Base-by-base conservation (phyloP, 1,140 invertebrate genomes). In the Atta cephalotes region DNA sequence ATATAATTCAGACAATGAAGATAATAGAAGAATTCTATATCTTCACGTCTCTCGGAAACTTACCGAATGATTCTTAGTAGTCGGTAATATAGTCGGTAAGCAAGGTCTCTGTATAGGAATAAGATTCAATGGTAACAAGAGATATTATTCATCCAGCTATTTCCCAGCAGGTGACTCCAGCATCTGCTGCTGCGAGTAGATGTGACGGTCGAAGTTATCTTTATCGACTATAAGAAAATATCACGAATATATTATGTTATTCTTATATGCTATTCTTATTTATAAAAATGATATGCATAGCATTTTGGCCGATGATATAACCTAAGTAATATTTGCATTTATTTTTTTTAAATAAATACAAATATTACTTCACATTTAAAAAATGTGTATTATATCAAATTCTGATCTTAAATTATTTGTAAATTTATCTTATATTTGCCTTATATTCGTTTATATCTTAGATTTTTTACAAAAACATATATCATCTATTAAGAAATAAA, bases 61-160 rank as follows among this genome's bases (percentile, higher is more conserved):
- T 72, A 18, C 53, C 49, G 45, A 82, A 74, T 90, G 81, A 68
- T 84, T 60, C 88, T 78, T 62, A 49, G 62, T 86, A 88, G 90
- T 91, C 92, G 92, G 87, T 91, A 92, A 90, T 74, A 70, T 62
- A 89, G 92, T 85, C 66, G 89, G 89, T 91, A 91, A 91, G 82
- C 56, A 66, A 79, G 89, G 31, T 90, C n/a, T 39, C 86, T 84
- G 45, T 28, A 21, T 45, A 35, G 60, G 28, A 77, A 45, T 45
- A 45, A 66, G 71, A 66, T 78, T 45, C 51, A 28, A 58, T 28
- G 72, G 72, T 88, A 90, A 90, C 85, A 51, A 78, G 58, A 65
- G 58, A 85, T 78, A 88, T 74, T 80, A 82, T 82, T 71, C 53
- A 56, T 68, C 12, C 66, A 16, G 21, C 16, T 70, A 62, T 74